Evolutionary conservation across 2,888 invertebrate species (phyloP), one percentile per base, ranked within the genome.

Genomic region (Lymantria dispar): DNA sequence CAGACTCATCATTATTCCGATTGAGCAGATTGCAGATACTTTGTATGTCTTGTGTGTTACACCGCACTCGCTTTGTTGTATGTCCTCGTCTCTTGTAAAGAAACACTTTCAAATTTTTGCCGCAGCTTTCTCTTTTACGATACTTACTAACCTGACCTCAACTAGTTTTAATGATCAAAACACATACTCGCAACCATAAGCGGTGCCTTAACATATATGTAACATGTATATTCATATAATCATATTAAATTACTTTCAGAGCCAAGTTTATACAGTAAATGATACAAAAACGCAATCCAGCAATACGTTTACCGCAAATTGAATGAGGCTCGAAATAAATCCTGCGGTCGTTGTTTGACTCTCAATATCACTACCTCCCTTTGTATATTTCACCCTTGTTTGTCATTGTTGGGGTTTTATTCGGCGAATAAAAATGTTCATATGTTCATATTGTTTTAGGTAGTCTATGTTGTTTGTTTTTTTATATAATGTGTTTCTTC

Each of bases 261-360:
- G 33, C 33, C 33, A 33, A 68, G 64, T 80, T 76, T 74, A 65
- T 66, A 72, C 68, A 71, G 70, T 78, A 75, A 72, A 68, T 70
- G 70, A 74, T 78, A 83, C 76, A 80, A 81, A 84, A 86, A 86
- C 69, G 72, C 81, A 81, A 82, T 84, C 79, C 76, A 77, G 85
- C 87, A 87, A 87, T 86, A 86, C 83, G 82, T 82, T 83, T 80
- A 78, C 86, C 86, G 75, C 85, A 88, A 88, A 89, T 87, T 89
- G 87, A 87, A 89, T 88, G 81, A 87, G 79, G 80, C 83, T 87
- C 79, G 80, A 84, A 83, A 88, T 88, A 88, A 88, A 88, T 88
- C 85, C 84, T 74, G 83, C 80, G 82, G 85, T 81, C 83, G 85
- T 80, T 83, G 82, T 80, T 83, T 84, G 85, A 83, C 83, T 87